phyloP scores from a whole-genome alignment of 2,113 vertebrate genomes.

The Pygoscelis antarcticus region DNA sequence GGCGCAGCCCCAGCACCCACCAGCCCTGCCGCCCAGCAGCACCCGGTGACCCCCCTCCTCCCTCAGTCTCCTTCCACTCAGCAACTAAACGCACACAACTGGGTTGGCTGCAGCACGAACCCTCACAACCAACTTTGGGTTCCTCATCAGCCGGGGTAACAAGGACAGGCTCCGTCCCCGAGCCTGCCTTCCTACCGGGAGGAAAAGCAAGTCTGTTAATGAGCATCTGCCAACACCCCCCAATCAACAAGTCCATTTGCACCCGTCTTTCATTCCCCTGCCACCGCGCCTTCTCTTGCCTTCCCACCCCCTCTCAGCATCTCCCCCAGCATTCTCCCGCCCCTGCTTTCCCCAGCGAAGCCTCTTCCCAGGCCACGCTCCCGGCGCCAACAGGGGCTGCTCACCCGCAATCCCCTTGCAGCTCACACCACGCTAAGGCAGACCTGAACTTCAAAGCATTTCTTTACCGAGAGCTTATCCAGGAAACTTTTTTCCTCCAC shows the following conservation, averaged over 20 bases:
- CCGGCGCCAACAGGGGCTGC: rapidly evolving
- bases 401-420: neutral
- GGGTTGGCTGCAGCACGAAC: neutral
- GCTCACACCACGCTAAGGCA: neutral
- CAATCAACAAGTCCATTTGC: neutral
- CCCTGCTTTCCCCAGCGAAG: neutral
- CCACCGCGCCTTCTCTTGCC: neutral
- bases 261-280: neutral
- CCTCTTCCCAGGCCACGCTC: neutral
- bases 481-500: neutral
- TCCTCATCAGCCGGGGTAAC: rapidly evolving
- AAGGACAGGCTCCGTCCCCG: neutral
- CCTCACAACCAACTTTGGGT: rapidly evolving
- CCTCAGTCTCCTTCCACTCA: rapidly evolving
- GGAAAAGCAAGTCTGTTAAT: neutral
- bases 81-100: rapidly evolving
- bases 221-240: neutral
- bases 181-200: neutral
- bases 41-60: rapidly evolving
- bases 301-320: neutral
- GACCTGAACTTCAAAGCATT: neutral
- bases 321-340: neutral
- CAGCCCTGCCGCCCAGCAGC: neutral
- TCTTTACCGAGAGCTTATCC: neutral
- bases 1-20: neutral